Evolutionary conservation across 30 jellyfish, hydroid and myxozoan species (phyloP), one percentile per base, ranked within the genome.

Genomic region (Pseudorhiza aurosa): DNA sequence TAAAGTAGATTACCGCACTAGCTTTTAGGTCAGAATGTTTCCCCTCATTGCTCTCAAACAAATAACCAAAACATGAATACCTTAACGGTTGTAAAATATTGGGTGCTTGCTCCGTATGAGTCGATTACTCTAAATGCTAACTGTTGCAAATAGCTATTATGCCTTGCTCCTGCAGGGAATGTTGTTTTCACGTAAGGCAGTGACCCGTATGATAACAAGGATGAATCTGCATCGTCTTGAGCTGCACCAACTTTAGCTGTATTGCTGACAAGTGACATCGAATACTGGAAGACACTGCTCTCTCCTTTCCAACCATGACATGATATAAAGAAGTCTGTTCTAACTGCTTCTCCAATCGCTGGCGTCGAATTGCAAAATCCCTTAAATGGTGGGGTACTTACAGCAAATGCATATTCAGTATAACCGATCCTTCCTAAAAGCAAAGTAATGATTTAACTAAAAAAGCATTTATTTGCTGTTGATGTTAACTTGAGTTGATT

Each of bases 361-460:
- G 85, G 85, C 1, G 73, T 46, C n/a, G 43, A 65, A 51, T 27
- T 49, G 42, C 85, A 72, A 59, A 12, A 45, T 8, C 85, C 85
- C 18, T 73, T 73, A 32, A 8, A 1, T 17, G 85, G 85, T 27
- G 72, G 85, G 36, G 24, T 50, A 27, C 85, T 72, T 12, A 50
- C 22, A 25, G 43, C 27, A 39, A 72, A 25, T 58, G 74, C 73
- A 27, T 72, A 72, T 40, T 72, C 85, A 24, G 49, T 59, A 29
- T 72, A 72, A 11, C 64, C 62, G 2, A 7, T 2, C 33, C 39
- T 63, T 1, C 81, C 81, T 65, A 44, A 19, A 31, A 65, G n/a
- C n/a, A n/a, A n/a, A n/a, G n/a, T n/a, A n/a, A n/a, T n/a, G n/a
- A n/a, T n/a, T n/a, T n/a, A n/a, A n/a, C n/a, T n/a, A n/a, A n/a